Percentiles rank a stretch among this genome's conserved stretches.
Evolutionary conservation across 2,113 vertebrate species (phyloP).

Genomic region (Glareola pratincola): DNA sequence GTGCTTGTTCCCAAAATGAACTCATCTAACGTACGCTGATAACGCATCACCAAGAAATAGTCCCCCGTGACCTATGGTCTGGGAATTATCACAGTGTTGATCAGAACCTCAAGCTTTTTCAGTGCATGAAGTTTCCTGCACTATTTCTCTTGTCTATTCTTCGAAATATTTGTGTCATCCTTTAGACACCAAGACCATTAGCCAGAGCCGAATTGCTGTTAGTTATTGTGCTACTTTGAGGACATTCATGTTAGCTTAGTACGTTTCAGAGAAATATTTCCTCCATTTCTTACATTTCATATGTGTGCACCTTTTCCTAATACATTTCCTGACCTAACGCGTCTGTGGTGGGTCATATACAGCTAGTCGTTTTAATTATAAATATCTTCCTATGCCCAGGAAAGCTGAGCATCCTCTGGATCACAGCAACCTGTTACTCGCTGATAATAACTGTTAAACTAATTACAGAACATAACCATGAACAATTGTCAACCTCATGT

Average conservation of each 20-base stretch:
- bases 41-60: not conserved
- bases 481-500: not conserved
- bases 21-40: not conserved
- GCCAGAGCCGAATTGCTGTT: not conserved
- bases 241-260: not conserved
- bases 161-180: not conserved
- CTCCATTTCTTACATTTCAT: not conserved
- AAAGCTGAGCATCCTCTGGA: not conserved
- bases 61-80: not conserved
- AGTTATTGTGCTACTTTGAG: not conserved
- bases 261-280: not conserved
- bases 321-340: not conserved
- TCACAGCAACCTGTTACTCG: not conserved
- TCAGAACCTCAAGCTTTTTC: not conserved
- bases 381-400: not conserved
- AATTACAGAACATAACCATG: not conserved
- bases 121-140: not conserved
- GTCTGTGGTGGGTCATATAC: not conserved
- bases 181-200: not conserved
- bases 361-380: not conserved
- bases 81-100: not conserved
- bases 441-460: not conserved
- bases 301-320: fast-evolving
- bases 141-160: not conserved
- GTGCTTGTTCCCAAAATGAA: not conserved